A percentile compares a stretch with the other conserved stretches of the same genome.
These are phyloP conservation scores for Melanotaenia boesemani DNA, from an alignment of 2,797 vertebrate genomes.

Conservation along the genomic window DNA sequence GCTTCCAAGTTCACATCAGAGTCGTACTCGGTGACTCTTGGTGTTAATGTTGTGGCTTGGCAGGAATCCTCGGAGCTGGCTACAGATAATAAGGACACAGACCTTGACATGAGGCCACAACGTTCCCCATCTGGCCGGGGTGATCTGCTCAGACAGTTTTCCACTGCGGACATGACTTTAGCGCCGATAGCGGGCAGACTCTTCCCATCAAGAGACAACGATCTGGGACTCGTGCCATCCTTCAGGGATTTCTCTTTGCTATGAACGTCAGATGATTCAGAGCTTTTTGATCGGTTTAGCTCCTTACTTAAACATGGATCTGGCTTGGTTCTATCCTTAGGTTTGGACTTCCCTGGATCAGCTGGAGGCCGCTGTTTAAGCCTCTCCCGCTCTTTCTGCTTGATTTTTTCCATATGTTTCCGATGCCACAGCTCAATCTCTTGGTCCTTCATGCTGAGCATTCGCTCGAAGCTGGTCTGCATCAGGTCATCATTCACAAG, in stretches of 20 bases:
- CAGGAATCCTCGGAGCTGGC: constrained; percentile 97
- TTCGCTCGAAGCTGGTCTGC: constrained; percentile 99
- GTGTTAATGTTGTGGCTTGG: constrained; percentile 88
- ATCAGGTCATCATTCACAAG: constrained; percentile 97
- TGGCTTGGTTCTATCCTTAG: constrained; percentile 87
- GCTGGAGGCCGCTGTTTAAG: constrained; percentile 89
- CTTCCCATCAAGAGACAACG: constrained; percentile 90
- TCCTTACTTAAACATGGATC: constrained; percentile 90
- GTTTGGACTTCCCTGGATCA: constrained; percentile 89
- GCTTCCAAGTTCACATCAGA: constrained; percentile 91
- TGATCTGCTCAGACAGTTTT: constrained; percentile 89
- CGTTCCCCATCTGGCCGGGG: constrained; percentile 92
- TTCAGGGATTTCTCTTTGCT: constrained; percentile 87
- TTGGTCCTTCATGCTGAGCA: constrained; percentile 98
- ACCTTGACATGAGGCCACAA: constrained; percentile 89
- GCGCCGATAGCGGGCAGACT: constrained; percentile 75
- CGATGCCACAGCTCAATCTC: constrained; percentile 99
- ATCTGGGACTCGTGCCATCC: constrained; percentile 86
- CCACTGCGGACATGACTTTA: constrained; percentile 86
- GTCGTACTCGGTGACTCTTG: constrained; percentile 90
- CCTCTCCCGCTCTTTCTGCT: constrained; percentile 96
- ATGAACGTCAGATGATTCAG: constrained; percentile 87
- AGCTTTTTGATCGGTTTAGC: constrained; percentile 92
- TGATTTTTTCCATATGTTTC: constrained; percentile 99
- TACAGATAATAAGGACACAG: constrained; percentile 92